Evolutionary conservation across 2,797 vertebrate genomes (phyloP), one percentile per base, ranked within the genome.

Genomic region (Iguana delicatissima): DNA sequence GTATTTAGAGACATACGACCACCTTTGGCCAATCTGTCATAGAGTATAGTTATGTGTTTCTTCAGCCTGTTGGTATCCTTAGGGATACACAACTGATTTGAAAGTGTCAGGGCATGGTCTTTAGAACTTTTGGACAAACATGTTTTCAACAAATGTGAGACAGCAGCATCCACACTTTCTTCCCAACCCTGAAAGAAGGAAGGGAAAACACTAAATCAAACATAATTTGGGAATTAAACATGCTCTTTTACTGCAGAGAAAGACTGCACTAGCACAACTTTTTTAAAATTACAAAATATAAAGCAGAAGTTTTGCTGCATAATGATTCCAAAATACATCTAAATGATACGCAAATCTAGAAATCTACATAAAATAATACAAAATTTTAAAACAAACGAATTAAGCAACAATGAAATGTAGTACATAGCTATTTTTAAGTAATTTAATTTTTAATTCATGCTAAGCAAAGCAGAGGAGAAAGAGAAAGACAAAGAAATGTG

Each of bases 41-140:
- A 99, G 67, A 99, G 97, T 89, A 99, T 94, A 14, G 98, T 97
- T 95, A 99, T 98, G 94, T 99, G 98, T 92, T 98, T 99, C 97
- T 99, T 99, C 86, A 99, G 97, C 1, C 97, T 98, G 80, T 90
- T 94, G 0, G 98, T 99, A 92, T 99, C 99, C 57, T 96, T 98
- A 84, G 99, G 98, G 46, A 98, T 97, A 93, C 89, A 95, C 91
- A 99, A 94, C n/a, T 98, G 97, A 85, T 96, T 97, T 16, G 94
- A 95, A 91, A 98, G 95, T 89, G 96, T 98, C 57, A 98, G 93
- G 50, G 98, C 98, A 96, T 99, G 99, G 81, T 99, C 99, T 95
- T 99, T 99, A 9, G 98, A 97, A 94, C 98, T 99, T 92, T 98
- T 98, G 0, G 99, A 99, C 52, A 99, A 97, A 95, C 99, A 99